Percentiles rank a stretch among this genome's conserved stretches.
These are phyloP conservation scores for Periophthalmus modestus DNA, from an alignment of 2,113 vertebrate genomes.

Conservation along the genomic window DNA sequence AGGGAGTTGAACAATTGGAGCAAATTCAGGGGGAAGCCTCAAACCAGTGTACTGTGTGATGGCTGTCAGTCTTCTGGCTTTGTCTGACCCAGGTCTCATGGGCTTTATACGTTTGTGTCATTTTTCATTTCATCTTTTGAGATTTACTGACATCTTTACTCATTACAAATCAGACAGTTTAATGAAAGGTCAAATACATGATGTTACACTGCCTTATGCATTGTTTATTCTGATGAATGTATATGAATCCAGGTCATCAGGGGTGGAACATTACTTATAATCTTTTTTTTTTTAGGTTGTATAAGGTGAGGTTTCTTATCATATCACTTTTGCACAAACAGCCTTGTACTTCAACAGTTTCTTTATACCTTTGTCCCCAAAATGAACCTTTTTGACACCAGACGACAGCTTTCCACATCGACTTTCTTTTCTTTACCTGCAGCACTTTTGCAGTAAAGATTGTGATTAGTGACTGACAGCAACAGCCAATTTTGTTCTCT, in stretches of 20 bases:
- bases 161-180: neutral
- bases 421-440: conserved; percentile 7
- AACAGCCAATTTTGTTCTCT: conserved; percentile 28
- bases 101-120: neutral
- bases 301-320: neutral
- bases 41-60: conserved; percentile 16
- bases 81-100: neutral
- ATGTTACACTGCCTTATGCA: neutral
- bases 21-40: conserved; percentile 16
- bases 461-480: conserved; percentile 43
- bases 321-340: neutral
- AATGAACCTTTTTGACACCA: neutral
- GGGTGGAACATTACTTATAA: neutral
- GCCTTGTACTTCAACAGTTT: neutral
- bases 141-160: neutral
- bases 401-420: conserved; percentile 21
- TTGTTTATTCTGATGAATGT: neutral
- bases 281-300: neutral
- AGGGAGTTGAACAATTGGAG: conserved; percentile 27
- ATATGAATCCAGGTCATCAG: neutral
- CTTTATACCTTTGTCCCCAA: neutral
- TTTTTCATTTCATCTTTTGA: neutral
- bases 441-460: conserved; percentile 17
- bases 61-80: conserved; percentile 27
- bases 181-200: too few relatives aligned